Evolutionary conservation across 2,888 invertebrate genomes (phyloP), one percentile per base, ranked within the genome.

Genomic region (Halictus ligatus): DNA sequence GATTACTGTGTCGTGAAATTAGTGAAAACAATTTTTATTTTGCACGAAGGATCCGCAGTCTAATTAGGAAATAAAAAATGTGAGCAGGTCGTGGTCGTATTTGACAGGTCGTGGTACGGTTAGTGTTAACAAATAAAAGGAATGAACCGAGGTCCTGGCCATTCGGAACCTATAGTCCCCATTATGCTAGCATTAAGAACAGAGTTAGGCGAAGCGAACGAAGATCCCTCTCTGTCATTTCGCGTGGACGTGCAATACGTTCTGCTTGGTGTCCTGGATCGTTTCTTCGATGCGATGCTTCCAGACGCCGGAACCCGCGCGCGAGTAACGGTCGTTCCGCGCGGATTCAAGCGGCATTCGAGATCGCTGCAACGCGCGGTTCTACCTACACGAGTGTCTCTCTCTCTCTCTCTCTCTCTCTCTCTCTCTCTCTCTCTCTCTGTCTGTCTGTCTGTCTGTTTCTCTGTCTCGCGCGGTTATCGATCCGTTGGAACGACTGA

Each of bases 251-350:
- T 12, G 46, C 46, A 46, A 46, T 46, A 46, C 12, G 46, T 54
- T 54, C 10, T n/a, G 54, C 21, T 21, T 10, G 21, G 54, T n/a
- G 8, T n/a, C n/a, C n/a, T 10, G 54, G 21, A 54, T 54, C 54
- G 10, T 54, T 54, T 54, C 54, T 21, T 4, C 40, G 21, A 18
- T n/a, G 69, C 67, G 15, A 18, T 29, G 7, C 29, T 7, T 29
- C 35, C 18, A 29, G 15, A 29, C 67, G 35, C 60, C 72, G 81
- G 60, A 81, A 78, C 73, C 71, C 75, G 25, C 29, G 25, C 64
- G 29, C 48, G 80, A 79, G 75, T 88, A 89, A 89, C 89, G 88
- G 89, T 84, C 85, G 80, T 77, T 71, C 80, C 58, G 74, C 43
- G 58, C 54, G 43, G 69, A 50, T 29, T 46, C 60, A 64, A 60